Evolutionary conservation across 2,113 vertebrate genomes (phyloP), one percentile per base, ranked within the genome.

Genomic region (Emydura subglobosa): DNA sequence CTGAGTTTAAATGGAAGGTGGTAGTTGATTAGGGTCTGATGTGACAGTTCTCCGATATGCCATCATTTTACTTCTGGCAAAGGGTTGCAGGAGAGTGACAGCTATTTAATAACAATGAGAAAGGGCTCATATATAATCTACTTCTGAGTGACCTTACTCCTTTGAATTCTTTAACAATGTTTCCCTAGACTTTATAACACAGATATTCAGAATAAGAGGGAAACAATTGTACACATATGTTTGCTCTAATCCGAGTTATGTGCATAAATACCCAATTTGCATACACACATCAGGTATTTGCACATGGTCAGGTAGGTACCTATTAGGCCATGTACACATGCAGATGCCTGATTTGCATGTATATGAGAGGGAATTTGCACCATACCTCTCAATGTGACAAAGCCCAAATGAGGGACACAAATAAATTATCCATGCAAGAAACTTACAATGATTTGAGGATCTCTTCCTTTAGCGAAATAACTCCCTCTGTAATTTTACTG

Each of bases 171-270:
- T 47, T 57, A 94, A 39, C 83, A 80, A 8, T 53, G 82, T 96
- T 93, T 95, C 89, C 79, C 88, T 93, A 65, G 87, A 68, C 74
- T 87, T 83, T 27, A 34, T 90, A 86, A 84, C 86, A 83, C 92
- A 97, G 85, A 90, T 95, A 97, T 95, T 95, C 91, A 87, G 93
- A 92, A 53, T 61, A 82, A 92, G 85, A 55, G 89, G 74, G 90
- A 68, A 83, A 55, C 92, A 93, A 79, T 85, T 93, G 94, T 89
- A 94, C 29, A 59, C 47, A 47, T 22, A 34, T 59, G 72, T 78
- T 59, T 83, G 47, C 21, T 83, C 83, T 50, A 29, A 59, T 72
- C n/a, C 24, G 47, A 47, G 4, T 29, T 74, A 4, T 88, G 65
- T 94, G 97, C 87, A 31, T 81, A 91, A 94, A 81, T 95, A 93